Percentiles rank a stretch among this genome's conserved stretches.
Evolutionary conservation across 1,140 invertebrate genomes (phyloP).

Genomic region (Phocides pigmalion): DNA sequence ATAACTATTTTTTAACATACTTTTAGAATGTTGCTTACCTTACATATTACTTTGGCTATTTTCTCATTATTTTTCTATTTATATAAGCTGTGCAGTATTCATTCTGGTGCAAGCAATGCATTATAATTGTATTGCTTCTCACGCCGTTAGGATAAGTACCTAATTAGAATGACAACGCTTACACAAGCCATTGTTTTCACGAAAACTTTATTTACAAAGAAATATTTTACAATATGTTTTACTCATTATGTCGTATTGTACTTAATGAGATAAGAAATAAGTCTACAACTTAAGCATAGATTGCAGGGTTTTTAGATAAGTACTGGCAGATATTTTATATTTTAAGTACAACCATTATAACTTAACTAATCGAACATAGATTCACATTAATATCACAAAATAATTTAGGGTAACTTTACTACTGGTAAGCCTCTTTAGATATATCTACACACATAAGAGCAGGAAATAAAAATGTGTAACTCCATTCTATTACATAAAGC

Average conservation of each 20-base stretch:
- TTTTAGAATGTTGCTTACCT: no score
- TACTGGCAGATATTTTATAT: constrained; percentile 37
- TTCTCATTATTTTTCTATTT: no score
- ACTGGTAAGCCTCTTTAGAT: constrained; percentile 64
- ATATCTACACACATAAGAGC: constrained; percentile 34
- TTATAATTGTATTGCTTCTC: constrained; percentile 49
- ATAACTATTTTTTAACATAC: no score
- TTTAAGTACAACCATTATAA: constrained; percentile 38
- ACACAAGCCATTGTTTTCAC: constrained; percentile 57
- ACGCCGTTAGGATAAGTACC: constrained; percentile 47
- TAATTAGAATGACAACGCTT: constrained; percentile 45
- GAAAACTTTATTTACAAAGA: constrained; percentile 80
- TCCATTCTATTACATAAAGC: background rate
- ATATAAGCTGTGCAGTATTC: background rate
- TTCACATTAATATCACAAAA: constrained; percentile 76
- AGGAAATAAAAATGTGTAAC: constrained; percentile 4
- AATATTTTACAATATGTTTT: constrained; percentile 77
- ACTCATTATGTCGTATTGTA: constrained; percentile 67
- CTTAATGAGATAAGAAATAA: constrained; percentile 54
- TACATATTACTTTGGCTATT: no score
- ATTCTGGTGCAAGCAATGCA: constrained; percentile 34
- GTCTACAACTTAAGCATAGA: constrained; percentile 41
- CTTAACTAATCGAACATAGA: constrained; percentile 57
- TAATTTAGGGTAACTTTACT: constrained; percentile 75
- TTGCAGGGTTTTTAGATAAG: constrained; percentile 26